Base-by-base conservation (phyloP, 2,888 invertebrate genomes). In the Pristionchus arcanus region DNA sequence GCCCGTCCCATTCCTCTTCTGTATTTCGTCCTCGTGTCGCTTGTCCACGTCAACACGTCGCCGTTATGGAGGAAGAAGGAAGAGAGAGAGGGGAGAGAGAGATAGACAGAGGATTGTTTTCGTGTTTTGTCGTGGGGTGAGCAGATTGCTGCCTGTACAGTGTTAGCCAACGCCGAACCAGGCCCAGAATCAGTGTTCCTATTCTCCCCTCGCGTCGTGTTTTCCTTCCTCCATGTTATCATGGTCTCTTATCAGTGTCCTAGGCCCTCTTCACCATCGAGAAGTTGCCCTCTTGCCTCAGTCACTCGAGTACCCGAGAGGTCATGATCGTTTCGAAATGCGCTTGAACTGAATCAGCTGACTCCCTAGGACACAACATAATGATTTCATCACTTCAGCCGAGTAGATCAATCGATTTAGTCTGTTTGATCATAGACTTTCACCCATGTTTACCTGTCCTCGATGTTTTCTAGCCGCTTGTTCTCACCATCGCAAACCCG, bases 41-140 rank as follows among this genome's bases (percentile, higher is more conserved):
- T 53, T 81, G 81, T 81, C 53, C 81, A 81, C 81, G 81, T 81
- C 81, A 81, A 81, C 81, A 81, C 81, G 83, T 49, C 55, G 53
- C n/a, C 83, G 37, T 21, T 81, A 28, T 83, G 53, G 31, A 25
- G 28, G 53, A 53, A 31, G 31, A 53, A 19, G n/a, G 16, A 53
- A 53, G 53, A 15, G 83, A 16, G 25, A 53, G 53, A 42, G 81
- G 34, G 34, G 71, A 11, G 71, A 34, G 81, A 81, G 42, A 37
- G 81, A 83, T 53, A 83, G 83, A 53, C 28, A 83, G 83, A 19
- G 83, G 21, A 83, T 74, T 74, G 74, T 74, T 74, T 74, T 74
- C 74, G 74, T 74, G 42, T 74, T 74, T 74, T 74, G 74, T 74
- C 74, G 74, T n/a, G 53, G 53, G 53, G 0, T 16, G 83, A 53